Base-by-base conservation (phyloP, 2,113 vertebrate species). In the Aspiorhynchus laticeps region DNA sequence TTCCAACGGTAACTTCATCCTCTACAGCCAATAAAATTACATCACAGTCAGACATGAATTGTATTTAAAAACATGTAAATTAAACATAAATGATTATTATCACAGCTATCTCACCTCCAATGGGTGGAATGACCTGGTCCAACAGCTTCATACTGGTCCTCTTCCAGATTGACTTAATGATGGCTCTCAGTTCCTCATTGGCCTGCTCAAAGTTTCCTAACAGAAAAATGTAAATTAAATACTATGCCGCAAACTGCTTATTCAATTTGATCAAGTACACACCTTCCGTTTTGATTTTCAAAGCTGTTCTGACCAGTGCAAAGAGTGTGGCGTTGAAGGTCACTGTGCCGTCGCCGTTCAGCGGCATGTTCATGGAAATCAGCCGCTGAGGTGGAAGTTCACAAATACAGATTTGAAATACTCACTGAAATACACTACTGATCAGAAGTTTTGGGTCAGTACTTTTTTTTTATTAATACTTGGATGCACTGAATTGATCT, bases 271-370 rank as follows among this genome's bases (percentile, higher is more conserved):
- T 15, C 31, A 38, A 7, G 21, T 51, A 46, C 87, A 86, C 73
- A 99, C 98, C 98, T 96, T 99, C 98, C 0, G 97, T 99, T 95
- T 99, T 99, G 91, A 99, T 99, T 94, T 97, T 98, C 78, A 99
- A 96, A 4, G 98, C 98, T 0, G 98, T 99, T 92, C 98, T 96
- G 77, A 99, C 98, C 90, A 99, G 95, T 0, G 98, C 96, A 1
- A 99, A 99, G 90, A 99, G 95, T 0, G 98, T 99, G 74, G 98
- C 98, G 0, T 99, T 99, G 93, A 99, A 99, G 84, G 98, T 99
- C 92, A 99, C 98, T 0, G 97, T 99, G 85, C 98, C 98, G 0
- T 99, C 98, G 0, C 97, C 98, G 94, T 99, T 99, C 69, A 99
- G 94, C 11, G 98, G 98, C 98, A 99, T 99, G 94, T 99, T 99